These are phyloP conservation scores for Conops quadrifasciatus DNA, from an alignment of 2,888 invertebrate genomes.

Conservation along the genomic window DNA sequence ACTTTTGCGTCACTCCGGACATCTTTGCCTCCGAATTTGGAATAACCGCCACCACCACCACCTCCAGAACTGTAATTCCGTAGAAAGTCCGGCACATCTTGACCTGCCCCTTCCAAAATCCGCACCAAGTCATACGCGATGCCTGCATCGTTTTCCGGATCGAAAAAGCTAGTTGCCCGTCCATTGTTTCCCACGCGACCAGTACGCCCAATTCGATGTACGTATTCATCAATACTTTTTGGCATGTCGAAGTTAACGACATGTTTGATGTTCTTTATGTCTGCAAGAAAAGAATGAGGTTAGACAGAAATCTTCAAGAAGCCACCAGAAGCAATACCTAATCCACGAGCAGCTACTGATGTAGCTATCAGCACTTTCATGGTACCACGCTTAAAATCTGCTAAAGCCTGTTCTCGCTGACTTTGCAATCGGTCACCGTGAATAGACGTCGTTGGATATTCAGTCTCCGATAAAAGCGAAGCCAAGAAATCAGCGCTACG, in stretches of 20 bases:
- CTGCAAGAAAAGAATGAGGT: slow-evolving; percentile 62
- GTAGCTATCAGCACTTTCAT: slow-evolving; percentile 91
- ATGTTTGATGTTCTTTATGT: slow-evolving; percentile 86
- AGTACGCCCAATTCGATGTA: slow-evolving; percentile 94
- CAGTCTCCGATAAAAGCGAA: slow-evolving; percentile 79
- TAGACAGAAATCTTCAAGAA: too few relatives aligned
- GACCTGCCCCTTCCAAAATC: slow-evolving; percentile 80
- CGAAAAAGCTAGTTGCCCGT: slow-evolving; percentile 86
- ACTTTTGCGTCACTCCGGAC: slow-evolving; percentile 62
- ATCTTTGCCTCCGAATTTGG: slow-evolving; percentile 77
- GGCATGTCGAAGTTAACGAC: slow-evolving; percentile 95
- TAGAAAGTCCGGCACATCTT: slow-evolving; percentile 82
- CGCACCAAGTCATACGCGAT: slow-evolving; percentile 74
- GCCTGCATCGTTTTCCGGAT: slow-evolving; percentile 70
- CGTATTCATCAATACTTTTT: slow-evolving; percentile 89
- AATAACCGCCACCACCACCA: slow-evolving; percentile 51
- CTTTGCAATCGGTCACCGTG: slow-evolving; percentile 97
- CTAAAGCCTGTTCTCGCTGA: slow-evolving; percentile 94
- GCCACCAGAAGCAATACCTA: slow-evolving; percentile 67
- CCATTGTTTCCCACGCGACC: slow-evolving; percentile 93
- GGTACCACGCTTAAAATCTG: slow-evolving; percentile 82
- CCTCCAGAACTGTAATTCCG: slow-evolving; percentile 67
- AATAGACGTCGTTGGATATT: slow-evolving; percentile 92
- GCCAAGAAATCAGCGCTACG: slow-evolving; percentile 91
- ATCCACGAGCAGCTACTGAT: slow-evolving; percentile 91